Conservation (phyloP, 2,113 vertebrate species). For the Dasyprocta punctata region DNA sequence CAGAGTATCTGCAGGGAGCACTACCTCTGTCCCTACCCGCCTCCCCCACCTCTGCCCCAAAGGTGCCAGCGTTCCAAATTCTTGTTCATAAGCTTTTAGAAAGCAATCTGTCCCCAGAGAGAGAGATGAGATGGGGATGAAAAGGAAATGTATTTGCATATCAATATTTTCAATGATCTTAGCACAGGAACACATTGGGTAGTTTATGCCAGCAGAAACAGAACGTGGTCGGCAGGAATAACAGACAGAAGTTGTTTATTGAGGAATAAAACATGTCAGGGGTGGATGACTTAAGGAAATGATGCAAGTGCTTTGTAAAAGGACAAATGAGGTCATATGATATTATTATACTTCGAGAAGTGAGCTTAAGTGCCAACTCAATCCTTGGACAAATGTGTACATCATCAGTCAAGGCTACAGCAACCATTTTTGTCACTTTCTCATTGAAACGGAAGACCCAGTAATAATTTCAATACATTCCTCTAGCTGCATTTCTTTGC, state of each 20-base stretch:
- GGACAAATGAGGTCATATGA: constrained; percentile 84
- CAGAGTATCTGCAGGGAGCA: constrained; percentile 76
- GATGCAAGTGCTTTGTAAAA: constrained; percentile 82
- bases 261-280: constrained; percentile 51
- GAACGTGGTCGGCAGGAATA: constrained; percentile 76
- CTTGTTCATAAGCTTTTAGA: constrained; percentile 78
- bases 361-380: constrained; percentile 83
- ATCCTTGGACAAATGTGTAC: constrained; percentile 81
- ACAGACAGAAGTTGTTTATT: constrained; percentile 79
- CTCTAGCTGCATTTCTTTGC: constrained; percentile 80
- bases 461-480: constrained; percentile 78
- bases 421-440: constrained; percentile 74
- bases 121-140: constrained; percentile 50
- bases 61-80: constrained; percentile 76
- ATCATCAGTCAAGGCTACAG: constrained; percentile 73
- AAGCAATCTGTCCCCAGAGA: constrained; percentile 74
- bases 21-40: neutral
- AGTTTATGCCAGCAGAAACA: constrained; percentile 74
- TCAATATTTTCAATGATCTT: constrained; percentile 43
- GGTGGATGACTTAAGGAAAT: constrained; percentile 70
- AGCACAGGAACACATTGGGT: constrained; percentile 53
- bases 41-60: constrained; percentile 63
- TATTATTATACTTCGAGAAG: constrained; percentile 79
- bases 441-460: constrained; percentile 78
- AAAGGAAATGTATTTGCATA: constrained; percentile 81